Evolutionary conservation across 2,888 invertebrate genomes (phyloP).

Genomic region (Acanthosoma haemorrhoidale): DNA sequence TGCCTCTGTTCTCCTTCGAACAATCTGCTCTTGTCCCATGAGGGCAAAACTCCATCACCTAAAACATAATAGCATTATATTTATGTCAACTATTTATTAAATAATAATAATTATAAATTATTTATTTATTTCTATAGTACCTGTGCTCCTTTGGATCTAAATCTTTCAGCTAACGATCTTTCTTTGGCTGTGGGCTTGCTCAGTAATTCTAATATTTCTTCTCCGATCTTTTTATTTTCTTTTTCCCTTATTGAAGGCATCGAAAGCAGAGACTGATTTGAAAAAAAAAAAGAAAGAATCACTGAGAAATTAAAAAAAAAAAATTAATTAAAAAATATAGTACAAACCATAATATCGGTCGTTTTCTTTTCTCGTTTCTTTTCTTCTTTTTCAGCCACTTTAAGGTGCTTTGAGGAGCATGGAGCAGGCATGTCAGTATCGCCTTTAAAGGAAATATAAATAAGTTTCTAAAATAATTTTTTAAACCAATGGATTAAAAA

Average conservation of each 20-base stretch:
- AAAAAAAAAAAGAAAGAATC: conserved; percentile 25
- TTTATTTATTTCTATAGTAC: not conserved
- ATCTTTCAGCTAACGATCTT: conserved; percentile 87
- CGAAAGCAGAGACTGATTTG: conserved; percentile 74
- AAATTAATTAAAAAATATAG: not conserved
- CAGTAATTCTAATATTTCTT: conserved; percentile 87
- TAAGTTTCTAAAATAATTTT: not conserved
- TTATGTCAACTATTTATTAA: not conserved
- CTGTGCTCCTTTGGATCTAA: conserved; percentile 75
- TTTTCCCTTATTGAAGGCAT: conserved; percentile 92
- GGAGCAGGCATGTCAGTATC: conserved; percentile 37
- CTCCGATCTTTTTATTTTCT: conserved; percentile 89
- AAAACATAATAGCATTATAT: conserved; percentile 43
- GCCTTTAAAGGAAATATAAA: not conserved
- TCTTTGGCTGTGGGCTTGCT: conserved; percentile 96
- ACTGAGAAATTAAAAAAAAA: conserved; percentile 23
- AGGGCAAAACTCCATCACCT: conserved; percentile 93
- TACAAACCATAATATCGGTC: conserved; percentile 62
- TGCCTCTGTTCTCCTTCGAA: conserved; percentile 44
- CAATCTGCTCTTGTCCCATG: conserved; percentile 92
- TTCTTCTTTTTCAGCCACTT: conserved; percentile 55
- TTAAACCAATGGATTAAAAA: too few relatives aligned
- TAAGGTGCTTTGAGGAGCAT: conserved; percentile 48
- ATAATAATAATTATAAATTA: not conserved
- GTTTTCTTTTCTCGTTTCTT: conserved; percentile 54